Percentiles rank a stretch among this genome's conserved stretches.
Evolutionary conservation across 2,888 invertebrate species (phyloP).

Genomic region (Aplocera efformata): DNA sequence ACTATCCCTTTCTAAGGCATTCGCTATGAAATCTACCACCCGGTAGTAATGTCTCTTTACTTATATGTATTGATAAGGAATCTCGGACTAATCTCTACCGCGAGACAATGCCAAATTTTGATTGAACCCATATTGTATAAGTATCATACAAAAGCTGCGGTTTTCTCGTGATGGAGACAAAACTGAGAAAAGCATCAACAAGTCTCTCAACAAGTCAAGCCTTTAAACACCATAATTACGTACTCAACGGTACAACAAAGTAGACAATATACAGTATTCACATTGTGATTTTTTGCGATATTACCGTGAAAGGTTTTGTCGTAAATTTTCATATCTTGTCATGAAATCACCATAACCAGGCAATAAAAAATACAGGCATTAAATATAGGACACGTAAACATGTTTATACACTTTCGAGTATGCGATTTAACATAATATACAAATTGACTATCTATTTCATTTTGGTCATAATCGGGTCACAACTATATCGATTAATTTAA

Average conservation of each 20-base stretch:
- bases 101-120: no score
- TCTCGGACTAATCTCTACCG: no score
- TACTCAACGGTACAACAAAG: no score
- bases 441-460: constrained; percentile 28
- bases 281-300: constrained; percentile 8
- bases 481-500: constrained; percentile 5
- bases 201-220: no score
- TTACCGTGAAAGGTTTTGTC: constrained; percentile 1
- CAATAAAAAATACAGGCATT: constrained; percentile 2
- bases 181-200: no score
- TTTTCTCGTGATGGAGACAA: no score
- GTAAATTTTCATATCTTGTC: constrained; percentile 10
- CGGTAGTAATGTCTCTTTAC: constrained; percentile 1
- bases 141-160: no score
- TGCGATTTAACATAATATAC: constrained; percentile 22
- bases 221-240: no score
- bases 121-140: no score
- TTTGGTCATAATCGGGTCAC: constrained; percentile 22
- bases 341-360: constrained; percentile 9
- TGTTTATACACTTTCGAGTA: constrained; percentile 24
- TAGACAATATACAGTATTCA: neutral
- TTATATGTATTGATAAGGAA: neutral
- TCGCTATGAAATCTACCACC: constrained; percentile 8
- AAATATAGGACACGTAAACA: constrained; percentile 1
- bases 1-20: constrained; percentile 60